Evolutionary conservation across 1,140 invertebrate species (phyloP).

Genomic region (Trichoplusia ni): DNA sequence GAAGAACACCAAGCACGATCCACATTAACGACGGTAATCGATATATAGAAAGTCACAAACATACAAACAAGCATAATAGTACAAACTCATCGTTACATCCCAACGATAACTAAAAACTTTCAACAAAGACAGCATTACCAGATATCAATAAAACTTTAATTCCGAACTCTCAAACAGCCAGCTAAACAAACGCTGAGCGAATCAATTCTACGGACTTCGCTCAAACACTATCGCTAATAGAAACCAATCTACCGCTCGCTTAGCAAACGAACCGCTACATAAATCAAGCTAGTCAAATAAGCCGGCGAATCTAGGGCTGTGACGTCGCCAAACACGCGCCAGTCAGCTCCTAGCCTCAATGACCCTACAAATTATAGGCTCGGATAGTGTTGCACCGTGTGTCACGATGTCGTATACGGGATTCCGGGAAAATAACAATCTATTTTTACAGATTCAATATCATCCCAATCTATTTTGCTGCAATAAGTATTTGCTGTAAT

Average conservation of each 20-base stretch:
- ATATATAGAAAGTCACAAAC: too few species aligned
- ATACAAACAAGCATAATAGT: too few species aligned
- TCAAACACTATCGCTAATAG: constrained; percentile 30
- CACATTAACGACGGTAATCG: too few species aligned
- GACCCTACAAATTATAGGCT: constrained; percentile 32
- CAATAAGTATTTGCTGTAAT: too few species aligned
- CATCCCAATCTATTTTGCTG: too few species aligned
- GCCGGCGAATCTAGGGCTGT: constrained; percentile 26
- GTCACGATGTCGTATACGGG: neutral
- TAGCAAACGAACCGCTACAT: constrained; percentile 21
- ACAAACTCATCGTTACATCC: too few species aligned
- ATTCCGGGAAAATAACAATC: neutral
- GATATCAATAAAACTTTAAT: too few species aligned
- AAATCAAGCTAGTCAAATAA: constrained; percentile 32
- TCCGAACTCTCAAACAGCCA: neutral
- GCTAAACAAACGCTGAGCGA: constrained; percentile 9
- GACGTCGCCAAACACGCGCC: constrained; percentile 24
- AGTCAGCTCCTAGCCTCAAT: constrained; percentile 30
- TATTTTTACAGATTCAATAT: neutral
- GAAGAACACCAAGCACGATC: too few species aligned
- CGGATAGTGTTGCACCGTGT: constrained; percentile 18
- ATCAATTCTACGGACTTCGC: constrained; percentile 17
- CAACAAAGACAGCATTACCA: too few species aligned
- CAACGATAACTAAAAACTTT: too few species aligned
- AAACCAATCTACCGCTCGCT: constrained; percentile 20